Evolutionary conservation across 2,113 vertebrate species (phyloP).

Genomic region (Paedocypris sp.): DNA sequence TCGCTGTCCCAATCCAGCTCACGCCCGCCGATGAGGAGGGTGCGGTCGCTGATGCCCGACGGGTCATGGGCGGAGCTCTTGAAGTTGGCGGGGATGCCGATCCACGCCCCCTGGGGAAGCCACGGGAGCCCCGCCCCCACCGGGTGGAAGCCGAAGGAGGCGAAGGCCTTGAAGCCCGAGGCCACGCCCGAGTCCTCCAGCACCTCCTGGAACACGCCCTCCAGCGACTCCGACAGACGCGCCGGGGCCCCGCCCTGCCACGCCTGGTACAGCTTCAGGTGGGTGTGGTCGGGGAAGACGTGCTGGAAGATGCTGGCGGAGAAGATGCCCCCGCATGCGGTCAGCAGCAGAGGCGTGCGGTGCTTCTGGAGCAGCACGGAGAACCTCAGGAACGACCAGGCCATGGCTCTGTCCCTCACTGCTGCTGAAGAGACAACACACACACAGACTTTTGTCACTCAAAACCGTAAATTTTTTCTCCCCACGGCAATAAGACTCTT

Average conservation of each 20-base stretch:
- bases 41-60: constrained; percentile 58
- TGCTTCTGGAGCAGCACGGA: constrained; percentile 66
- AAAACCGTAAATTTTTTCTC: no score
- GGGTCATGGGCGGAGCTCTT: constrained; percentile 54
- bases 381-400: constrained; percentile 54
- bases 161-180: constrained; percentile 67
- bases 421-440: no score
- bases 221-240: constrained; percentile 53
- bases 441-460: no score
- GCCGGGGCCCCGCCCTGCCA: constrained; percentile 70
- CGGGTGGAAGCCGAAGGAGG: constrained; percentile 78
- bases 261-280: constrained; percentile 72
- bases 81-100: constrained; percentile 82
- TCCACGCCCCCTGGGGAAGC: constrained; percentile 67
- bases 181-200: constrained; percentile 58
- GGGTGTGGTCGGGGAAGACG: constrained; percentile 62
- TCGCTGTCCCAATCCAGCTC: constrained; percentile 70
- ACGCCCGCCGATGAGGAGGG: constrained; percentile 66
- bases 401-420: constrained; percentile 55
- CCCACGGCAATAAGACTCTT: no score
- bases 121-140: constrained; percentile 77
- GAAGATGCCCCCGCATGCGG: constrained; percentile 73
- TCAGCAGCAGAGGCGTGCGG: constrained; percentile 59
- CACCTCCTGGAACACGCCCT: constrained; percentile 66
- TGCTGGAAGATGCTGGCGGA: constrained; percentile 71